phyloP scores from a whole-genome alignment of 1,140 invertebrate species.

The Trachymyrmex cornetzi region DNA sequence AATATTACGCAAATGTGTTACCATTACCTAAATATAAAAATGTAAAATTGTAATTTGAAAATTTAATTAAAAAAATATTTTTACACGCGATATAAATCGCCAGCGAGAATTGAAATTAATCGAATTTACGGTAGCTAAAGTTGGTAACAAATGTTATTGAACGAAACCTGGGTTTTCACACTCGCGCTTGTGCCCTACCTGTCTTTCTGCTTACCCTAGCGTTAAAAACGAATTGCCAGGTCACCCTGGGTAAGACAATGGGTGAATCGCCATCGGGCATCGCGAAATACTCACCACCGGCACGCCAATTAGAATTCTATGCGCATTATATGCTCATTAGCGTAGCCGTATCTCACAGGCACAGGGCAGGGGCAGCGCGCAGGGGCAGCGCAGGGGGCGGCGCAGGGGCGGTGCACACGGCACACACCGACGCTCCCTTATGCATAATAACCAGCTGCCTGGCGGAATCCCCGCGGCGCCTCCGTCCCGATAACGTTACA shows the following conservation, averaged over 20 bases:
- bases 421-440: constrained; percentile 61
- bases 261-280: constrained; percentile 36
- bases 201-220: not conserved
- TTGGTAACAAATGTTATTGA: not conserved
- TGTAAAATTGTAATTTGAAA: not conserved
- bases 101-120: not conserved
- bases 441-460: constrained; percentile 67
- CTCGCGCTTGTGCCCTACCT: not conserved
- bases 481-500: constrained; percentile 64
- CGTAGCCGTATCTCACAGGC: constrained; percentile 64
- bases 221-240: constrained; percentile 20
- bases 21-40: not conserved
- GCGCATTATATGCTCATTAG: constrained; percentile 75
- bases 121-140: not conserved
- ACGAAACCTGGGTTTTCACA: not conserved
- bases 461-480: constrained; percentile 33
- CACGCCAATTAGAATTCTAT: constrained; percentile 69
- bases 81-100: not conserved
- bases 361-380: too few relatives aligned
- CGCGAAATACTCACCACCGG: constrained; percentile 38
- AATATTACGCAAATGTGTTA: not conserved
- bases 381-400: constrained; percentile 20
- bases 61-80: not conserved
- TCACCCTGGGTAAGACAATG: constrained; percentile 31
- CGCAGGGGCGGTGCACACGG: constrained; percentile 20